A percentile compares a stretch with the other conserved stretches of the same genome.
Evolutionary conservation across 2,797 vertebrate species (phyloP).

Genomic region (Mus spretus): DNA sequence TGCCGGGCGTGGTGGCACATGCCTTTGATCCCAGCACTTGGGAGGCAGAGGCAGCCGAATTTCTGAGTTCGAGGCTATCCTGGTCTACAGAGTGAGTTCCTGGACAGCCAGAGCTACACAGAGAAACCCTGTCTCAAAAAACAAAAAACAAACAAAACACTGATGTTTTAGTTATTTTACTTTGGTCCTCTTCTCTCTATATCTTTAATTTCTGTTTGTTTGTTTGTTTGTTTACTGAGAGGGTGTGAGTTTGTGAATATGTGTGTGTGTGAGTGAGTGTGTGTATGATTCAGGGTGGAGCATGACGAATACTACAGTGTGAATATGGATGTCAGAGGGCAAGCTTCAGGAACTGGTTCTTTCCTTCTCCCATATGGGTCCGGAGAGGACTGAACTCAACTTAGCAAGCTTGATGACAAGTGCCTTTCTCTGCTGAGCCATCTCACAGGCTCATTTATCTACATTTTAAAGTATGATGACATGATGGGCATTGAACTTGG

Average conservation of each 20-base stretch:
- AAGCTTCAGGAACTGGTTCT: not conserved
- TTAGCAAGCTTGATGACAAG: not conserved
- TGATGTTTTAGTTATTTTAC: constrained; percentile 22
- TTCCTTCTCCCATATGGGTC: not conserved
- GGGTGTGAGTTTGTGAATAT: not conserved
- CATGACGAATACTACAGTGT: not conserved
- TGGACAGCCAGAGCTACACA: too few species aligned
- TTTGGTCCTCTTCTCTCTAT: constrained; percentile 20
- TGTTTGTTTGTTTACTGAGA: not conserved
- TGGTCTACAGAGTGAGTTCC: too few species aligned
- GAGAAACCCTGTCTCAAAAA: too few species aligned
- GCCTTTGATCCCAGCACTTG: too few species aligned
- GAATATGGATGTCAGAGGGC: not conserved
- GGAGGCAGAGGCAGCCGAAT: too few species aligned
- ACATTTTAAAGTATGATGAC: constrained; percentile 39
- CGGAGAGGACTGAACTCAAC: not conserved
- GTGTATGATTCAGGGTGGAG: not conserved
- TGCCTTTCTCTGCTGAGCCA: not conserved
- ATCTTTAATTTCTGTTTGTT: not conserved
- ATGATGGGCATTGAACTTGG: not conserved
- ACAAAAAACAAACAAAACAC: too few species aligned
- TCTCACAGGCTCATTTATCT: not conserved
- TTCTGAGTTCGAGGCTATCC: too few species aligned
- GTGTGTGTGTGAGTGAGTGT: not conserved
- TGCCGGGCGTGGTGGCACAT: not conserved